These are phyloP conservation scores for Drosophila subpulchrella DNA, from an alignment of 1,140 invertebrate genomes.

Conservation along the genomic window DNA sequence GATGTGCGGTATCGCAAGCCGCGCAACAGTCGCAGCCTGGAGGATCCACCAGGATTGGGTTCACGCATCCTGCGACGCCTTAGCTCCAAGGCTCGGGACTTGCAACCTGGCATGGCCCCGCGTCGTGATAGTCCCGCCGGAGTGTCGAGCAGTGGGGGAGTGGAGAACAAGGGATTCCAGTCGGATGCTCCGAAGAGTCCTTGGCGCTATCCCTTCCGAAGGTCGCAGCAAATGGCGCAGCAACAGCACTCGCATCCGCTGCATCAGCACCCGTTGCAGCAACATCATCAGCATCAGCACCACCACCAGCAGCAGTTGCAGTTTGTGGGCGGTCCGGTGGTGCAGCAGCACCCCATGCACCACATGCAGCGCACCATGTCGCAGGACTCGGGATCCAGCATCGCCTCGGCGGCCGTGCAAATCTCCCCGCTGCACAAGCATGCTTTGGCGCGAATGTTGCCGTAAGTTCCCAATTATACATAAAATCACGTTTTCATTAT, in stretches of 20 bases:
- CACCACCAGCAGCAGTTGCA: conserved; percentile 73
- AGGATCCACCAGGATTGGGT: conserved; percentile 87
- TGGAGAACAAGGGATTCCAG: conserved; percentile 87
- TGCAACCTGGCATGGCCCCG: conserved; percentile 44
- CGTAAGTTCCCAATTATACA: conserved; percentile 59
- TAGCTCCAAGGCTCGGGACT: conserved; percentile 87
- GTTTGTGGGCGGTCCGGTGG: conserved; percentile 63
- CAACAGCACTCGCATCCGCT: conserved; percentile 26
- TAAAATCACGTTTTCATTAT: conserved; percentile 6
- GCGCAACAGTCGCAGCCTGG: conserved; percentile 86
- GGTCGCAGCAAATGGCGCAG: conserved; percentile 61
- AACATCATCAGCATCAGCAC: conserved; percentile 50
- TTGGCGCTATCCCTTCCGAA: conserved; percentile 86
- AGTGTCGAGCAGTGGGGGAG: conserved; percentile 76
- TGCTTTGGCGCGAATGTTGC: conserved; percentile 79
- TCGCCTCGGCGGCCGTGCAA: conserved; percentile 81
- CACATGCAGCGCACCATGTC: conserved; percentile 81
- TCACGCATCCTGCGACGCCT: conserved; percentile 88
- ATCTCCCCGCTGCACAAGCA: conserved; percentile 81
- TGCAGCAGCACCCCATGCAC: conserved; percentile 65
- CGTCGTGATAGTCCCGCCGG: conserved; percentile 65
- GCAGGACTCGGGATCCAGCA: conserved; percentile 85
- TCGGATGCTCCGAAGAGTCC: conserved; percentile 87
- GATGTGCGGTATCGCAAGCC: conserved; percentile 89
- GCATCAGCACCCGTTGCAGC: conserved; percentile 40